A percentile compares a stretch with the other conserved stretches of the same genome.
phyloP scores from a whole-genome alignment of 1,140 invertebrate genomes.

The Macrocentrus cingulum region DNA sequence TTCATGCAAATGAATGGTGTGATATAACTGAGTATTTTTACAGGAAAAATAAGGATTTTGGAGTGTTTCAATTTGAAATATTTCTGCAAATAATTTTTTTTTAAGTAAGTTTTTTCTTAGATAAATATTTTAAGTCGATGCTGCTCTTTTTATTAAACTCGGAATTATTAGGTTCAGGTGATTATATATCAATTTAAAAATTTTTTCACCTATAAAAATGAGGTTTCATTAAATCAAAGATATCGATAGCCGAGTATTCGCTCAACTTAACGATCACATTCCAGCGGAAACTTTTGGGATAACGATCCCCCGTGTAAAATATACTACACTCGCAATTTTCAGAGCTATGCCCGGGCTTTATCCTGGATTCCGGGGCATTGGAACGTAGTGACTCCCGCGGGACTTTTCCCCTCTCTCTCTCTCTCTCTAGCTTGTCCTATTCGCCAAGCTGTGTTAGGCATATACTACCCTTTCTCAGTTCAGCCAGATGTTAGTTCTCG shows the following conservation, averaged over 20 bases:
- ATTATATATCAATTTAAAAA: no score
- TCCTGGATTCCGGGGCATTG: slow-evolving; percentile 12
- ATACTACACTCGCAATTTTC: slow-evolving; percentile 11
- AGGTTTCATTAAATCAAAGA: neutral
- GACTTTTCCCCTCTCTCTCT: neutral
- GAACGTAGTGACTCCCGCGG: slow-evolving; percentile 14
- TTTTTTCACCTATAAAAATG: no score
- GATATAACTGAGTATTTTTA: no score
- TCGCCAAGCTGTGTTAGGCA: no score
- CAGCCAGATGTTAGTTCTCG: slow-evolving; percentile 10
- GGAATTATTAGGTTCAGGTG: no score
- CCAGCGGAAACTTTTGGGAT: slow-evolving; percentile 1
- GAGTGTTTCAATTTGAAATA: no score
- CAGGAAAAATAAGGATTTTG: no score
- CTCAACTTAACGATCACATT: slow-evolving; percentile 10
- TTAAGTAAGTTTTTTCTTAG: no score
- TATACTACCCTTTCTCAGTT: slow-evolving; percentile 5
- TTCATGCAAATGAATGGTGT: no score
- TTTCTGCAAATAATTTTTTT: no score
- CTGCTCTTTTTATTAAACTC: neutral
- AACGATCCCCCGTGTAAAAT: slow-evolving; percentile 15
- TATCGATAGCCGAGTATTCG: neutral
- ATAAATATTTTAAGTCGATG: slow-evolving; percentile 12
- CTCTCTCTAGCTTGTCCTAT: no score
- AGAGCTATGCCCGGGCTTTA: neutral